Base-by-base conservation (phyloP, 1,140 invertebrate species). In the Ectropis grisescens region DNA sequence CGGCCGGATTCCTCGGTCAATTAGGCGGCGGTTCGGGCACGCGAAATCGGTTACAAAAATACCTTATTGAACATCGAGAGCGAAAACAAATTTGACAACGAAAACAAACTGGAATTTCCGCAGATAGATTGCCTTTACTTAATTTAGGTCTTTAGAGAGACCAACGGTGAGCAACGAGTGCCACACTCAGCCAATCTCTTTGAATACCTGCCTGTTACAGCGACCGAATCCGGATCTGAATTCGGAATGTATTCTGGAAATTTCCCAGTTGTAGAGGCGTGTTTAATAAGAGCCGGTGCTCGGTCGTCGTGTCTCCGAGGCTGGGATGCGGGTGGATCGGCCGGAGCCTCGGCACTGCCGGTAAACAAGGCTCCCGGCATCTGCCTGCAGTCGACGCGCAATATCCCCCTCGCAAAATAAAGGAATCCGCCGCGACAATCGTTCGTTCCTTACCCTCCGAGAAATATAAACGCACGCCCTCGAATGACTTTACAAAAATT, bases 401-500 rank as follows among this genome's bases (percentile, higher is more conserved):
- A 80, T 80, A 76, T 76, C 69, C 74, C 67, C 65, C 62, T 60
- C 47, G 54, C 65, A 74, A 74, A 76, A 75, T 75, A 78, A 80
- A 72, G 59, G 61, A 74, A 60, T 66, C 58, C 64, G 42, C 50
- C 53, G 67, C 65, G 65, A 76, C 69, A 71, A 76, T 75, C 65
- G 71, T 65, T 72, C 69, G 71, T 62, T 58, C 58, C 65, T 69
- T 67, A 65, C 71, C 68, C 67, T 64, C 47, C 65, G 56, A 74
- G 65, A 71, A 75, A 80, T 80, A 74, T 72, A 75, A 78, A 75
- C 70, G 71, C 60, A 74, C 69, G 75, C 62, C 67, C 67, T 44
- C 70, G 68, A 75, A 80, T 72, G 71, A 76, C 75, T 79, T 75
- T 75, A 80, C 71, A 76, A 75, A 80, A 80, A 80, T 80, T 78